Evolutionary conservation across 2,113 vertebrate species (phyloP).

Genomic region (Rhea americana): DNA sequence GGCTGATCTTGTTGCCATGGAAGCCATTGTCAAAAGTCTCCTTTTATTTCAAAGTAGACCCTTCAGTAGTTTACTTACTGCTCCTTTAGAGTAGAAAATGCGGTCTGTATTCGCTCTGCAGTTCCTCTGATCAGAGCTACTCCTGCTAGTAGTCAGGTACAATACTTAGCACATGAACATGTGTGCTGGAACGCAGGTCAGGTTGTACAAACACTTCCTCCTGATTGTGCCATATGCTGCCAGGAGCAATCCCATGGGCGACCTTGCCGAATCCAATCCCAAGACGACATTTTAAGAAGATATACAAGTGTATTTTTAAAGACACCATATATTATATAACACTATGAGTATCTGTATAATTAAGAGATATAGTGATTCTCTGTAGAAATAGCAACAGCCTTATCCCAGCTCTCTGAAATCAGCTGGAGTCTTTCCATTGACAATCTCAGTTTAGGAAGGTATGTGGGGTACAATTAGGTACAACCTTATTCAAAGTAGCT

Average conservation of each 20-base stretch:
- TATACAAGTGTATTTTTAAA: not conserved
- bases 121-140: not conserved
- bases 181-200: not conserved
- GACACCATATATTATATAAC: not conserved
- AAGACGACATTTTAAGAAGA: not conserved
- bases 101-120: not conserved
- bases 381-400: accelerated
- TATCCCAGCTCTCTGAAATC: not conserved
- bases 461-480: not conserved
- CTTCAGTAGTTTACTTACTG: not conserved
- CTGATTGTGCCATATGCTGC: not conserved
- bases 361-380: not conserved
- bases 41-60: not conserved
- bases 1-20: not conserved
- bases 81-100: not conserved
- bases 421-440: not conserved
- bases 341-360: not conserved
- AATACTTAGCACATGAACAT: not conserved
- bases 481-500: not conserved
- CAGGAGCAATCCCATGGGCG: not conserved
- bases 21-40: not conserved
- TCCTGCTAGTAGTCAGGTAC: not conserved
- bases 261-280: not conserved
- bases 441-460: not conserved
- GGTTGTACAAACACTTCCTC: not conserved